Percentiles rank a stretch among this genome's conserved stretches.
Conservation (phyloP, 2,888 invertebrate species). For the Elysia crispata region DNA sequence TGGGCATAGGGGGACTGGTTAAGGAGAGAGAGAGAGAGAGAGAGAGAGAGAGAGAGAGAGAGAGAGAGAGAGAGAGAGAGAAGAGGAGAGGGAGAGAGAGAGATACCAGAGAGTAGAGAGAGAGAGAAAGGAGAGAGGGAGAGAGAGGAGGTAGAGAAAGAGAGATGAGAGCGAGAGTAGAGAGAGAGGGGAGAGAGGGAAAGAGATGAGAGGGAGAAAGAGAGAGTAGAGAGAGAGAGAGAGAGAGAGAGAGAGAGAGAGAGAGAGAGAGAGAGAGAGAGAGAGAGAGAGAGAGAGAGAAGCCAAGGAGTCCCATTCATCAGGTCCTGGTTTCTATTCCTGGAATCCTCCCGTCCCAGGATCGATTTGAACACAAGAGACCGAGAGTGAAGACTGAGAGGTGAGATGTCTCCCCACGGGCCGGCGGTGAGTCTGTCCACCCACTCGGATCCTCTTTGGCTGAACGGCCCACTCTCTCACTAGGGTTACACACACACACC, state of each 20-base stretch:
- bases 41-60: neutral
- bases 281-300: neutral
- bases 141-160: neutral
- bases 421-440: too few species aligned
- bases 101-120: too few species aligned
- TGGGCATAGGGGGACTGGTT: too few species aligned
- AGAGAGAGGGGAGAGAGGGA: neutral
- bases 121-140: neutral
- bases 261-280: neutral
- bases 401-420: too few species aligned
- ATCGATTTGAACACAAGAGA: too few species aligned
- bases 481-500: too few species aligned
- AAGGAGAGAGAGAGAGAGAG: neutral
- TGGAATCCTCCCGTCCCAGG: too few species aligned
- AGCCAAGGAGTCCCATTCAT: too few species aligned
- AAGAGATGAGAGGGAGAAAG: neutral
- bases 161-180: neutral
- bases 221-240: neutral
- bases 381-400: too few species aligned
- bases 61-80: neutral
- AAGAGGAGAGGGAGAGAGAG: neutral
- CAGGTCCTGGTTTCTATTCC: too few species aligned
- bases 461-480: too few species aligned
- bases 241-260: neutral
- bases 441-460: too few species aligned